phyloP scores from a whole-genome alignment of 1,140 invertebrate genomes.

The Aphelinus atriplicis region DNA sequence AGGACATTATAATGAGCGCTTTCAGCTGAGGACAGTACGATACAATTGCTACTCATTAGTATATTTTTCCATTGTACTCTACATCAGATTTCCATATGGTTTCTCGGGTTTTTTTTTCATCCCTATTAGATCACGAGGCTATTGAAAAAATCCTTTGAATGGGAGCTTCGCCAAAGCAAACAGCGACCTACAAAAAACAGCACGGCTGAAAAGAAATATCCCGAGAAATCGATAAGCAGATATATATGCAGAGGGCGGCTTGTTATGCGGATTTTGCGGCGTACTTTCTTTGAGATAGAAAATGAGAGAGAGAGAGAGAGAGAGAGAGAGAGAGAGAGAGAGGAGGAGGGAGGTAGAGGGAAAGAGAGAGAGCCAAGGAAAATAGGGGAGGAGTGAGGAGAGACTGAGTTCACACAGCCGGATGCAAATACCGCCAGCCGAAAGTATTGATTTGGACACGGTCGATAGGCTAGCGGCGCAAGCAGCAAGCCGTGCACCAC shows the following conservation, averaged over 20 bases:
- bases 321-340: no score
- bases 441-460: conserved; percentile 36
- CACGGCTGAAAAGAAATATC: neutral
- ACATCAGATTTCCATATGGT: no score
- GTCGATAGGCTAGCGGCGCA: conserved; percentile 27
- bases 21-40: no score
- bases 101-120: no score
- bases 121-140: no score
- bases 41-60: no score
- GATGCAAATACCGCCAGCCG: neutral
- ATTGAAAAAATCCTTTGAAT: neutral
- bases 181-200: neutral
- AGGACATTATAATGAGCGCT: no score
- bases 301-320: no score
- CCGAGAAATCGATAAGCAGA: conserved; percentile 16
- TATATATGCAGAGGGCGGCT: conserved; percentile 11
- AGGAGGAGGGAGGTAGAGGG: no score
- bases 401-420: no score
- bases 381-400: neutral
- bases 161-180: neutral
- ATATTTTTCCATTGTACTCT: no score
- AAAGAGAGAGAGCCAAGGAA: neutral
- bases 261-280: conserved; percentile 15
- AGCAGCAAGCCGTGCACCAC: neutral
- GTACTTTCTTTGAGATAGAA: neutral